Evolutionary conservation across 2,797 vertebrate species (phyloP).

Genomic region (Stomatorhinus walkeri): DNA sequence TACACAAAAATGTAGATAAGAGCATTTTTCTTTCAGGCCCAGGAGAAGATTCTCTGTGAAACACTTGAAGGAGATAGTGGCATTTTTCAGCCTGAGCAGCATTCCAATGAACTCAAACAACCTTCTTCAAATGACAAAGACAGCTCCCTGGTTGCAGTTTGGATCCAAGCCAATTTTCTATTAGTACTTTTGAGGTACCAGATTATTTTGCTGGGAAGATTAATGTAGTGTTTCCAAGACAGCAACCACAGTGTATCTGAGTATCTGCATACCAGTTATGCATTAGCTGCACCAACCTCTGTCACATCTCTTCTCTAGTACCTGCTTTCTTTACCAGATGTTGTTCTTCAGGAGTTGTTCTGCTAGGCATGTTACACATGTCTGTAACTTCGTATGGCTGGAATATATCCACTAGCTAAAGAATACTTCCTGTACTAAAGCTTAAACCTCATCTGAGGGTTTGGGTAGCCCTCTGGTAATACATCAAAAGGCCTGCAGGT

Average conservation of each 20-base stretch:
- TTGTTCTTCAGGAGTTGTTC: not conserved
- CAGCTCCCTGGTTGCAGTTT: not conserved
- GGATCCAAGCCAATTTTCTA: not conserved
- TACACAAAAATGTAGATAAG: not conserved
- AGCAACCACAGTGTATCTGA: not conserved
- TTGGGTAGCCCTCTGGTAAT: not conserved
- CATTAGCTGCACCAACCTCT: not conserved
- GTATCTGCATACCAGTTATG: not conserved
- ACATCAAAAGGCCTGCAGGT: not conserved
- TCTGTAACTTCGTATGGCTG: not conserved
- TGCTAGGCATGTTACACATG: not conserved
- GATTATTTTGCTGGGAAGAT: not conserved
- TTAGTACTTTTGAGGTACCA: not conserved
- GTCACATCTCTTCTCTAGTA: not conserved
- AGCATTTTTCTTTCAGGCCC: not conserved
- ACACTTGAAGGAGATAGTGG: not conserved
- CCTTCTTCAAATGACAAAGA: not conserved
- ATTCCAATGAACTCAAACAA: not conserved
- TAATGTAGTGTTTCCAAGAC: not conserved
- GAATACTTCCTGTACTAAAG: not conserved
- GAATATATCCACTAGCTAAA: not conserved
- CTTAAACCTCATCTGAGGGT: not conserved
- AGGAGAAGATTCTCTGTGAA: not conserved
- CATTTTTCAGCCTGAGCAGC: not conserved
- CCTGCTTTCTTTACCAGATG: not conserved